Percentiles rank a stretch among this genome's conserved stretches.
These are phyloP conservation scores for Varanus salvator DNA, from an alignment of 2,113 vertebrate genomes.

Conservation along the genomic window DNA sequence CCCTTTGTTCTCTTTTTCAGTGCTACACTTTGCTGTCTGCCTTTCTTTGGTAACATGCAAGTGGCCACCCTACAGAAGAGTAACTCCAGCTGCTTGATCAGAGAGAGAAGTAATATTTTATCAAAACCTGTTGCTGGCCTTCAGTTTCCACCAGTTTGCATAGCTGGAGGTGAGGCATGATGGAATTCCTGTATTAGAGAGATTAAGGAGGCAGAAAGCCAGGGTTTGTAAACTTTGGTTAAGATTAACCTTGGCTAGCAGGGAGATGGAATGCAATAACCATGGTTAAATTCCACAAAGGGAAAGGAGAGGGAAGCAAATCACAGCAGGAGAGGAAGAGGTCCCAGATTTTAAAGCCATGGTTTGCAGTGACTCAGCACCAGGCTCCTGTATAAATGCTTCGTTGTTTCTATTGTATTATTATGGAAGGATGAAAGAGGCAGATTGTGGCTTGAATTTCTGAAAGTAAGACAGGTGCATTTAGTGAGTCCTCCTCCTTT, in stretches of 20 bases:
- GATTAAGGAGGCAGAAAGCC: not conserved
- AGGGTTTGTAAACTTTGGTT: not conserved
- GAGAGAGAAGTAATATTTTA: not conserved
- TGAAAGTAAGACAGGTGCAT: not conserved
- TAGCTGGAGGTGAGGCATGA: too few species aligned
- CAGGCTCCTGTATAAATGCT: not conserved
- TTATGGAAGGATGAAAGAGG: not conserved
- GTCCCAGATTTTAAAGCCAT: not conserved
- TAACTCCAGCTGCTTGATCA: not conserved
- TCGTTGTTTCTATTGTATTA: not conserved
- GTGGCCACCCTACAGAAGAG: not conserved
- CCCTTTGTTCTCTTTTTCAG: constrained; percentile 3
- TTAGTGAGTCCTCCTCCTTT: not conserved
- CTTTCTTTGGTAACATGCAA: not conserved
- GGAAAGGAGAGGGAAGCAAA: not conserved
- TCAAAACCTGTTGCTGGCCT: too few species aligned
- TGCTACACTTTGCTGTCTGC: not conserved
- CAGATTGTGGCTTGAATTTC: not conserved
- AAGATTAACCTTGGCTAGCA: not conserved
- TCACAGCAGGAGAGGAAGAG: not conserved
- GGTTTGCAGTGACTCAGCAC: not conserved
- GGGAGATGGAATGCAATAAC: not conserved
- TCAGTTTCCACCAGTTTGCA: too few species aligned
- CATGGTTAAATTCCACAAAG: not conserved
- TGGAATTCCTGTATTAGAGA: not conserved